Conservation (phyloP, 2,797 vertebrate species). For the Eulemur albifrons region DNA sequence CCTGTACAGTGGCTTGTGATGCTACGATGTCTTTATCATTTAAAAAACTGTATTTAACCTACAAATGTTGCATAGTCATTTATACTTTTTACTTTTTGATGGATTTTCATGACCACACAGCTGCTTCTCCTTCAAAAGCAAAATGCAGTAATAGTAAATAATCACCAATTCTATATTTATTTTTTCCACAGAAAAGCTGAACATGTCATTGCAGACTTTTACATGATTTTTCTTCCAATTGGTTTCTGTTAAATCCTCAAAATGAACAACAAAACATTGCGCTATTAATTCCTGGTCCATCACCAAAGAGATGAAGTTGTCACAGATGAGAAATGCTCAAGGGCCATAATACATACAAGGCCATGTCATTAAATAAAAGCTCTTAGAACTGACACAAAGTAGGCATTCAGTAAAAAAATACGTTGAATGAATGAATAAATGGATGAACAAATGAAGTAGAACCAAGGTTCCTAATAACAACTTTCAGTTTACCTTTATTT, state of each 20-base stretch:
- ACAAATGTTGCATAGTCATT: neutral
- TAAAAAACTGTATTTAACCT: neutral
- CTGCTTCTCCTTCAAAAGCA: neutral
- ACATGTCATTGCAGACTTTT: neutral
- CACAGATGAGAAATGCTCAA: neutral
- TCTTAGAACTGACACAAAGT: neutral
- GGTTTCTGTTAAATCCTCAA: neutral
- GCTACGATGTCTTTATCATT: neutral
- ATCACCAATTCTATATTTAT: neutral
- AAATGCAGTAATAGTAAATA: neutral
- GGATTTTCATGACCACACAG: neutral
- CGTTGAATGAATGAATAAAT: neutral
- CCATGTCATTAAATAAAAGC: neutral
- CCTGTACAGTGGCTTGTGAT: too few relatives aligned
- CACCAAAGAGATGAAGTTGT: slow-evolving; percentile 18
- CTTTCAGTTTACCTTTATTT: neutral
- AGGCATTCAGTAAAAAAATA: neutral
- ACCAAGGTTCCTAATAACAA: neutral
- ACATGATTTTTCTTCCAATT: neutral
- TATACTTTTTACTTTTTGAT: neutral
- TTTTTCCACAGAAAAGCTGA: neutral
- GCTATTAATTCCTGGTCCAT: slow-evolving; percentile 26
- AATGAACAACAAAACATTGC: neutral
- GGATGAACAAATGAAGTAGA: neutral
- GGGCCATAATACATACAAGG: neutral